Conservation (phyloP, 2,888 invertebrate species). For the Chesias legatella region DNA sequence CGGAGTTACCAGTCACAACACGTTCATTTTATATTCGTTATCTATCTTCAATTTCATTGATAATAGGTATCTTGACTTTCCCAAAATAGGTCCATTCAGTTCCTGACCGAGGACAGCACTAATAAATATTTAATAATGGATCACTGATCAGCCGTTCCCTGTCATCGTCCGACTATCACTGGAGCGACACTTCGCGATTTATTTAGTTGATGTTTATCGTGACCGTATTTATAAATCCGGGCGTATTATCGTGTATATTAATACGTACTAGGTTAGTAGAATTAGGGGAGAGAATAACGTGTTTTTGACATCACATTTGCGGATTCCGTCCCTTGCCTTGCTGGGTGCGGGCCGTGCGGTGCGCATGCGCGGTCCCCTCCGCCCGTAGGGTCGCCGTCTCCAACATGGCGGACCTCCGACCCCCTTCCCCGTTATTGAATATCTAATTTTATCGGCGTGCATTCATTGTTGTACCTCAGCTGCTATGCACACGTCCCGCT, state of each 20-base stretch:
- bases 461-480: conserved; percentile 59
- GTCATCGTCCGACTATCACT: conserved; percentile 52
- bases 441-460: conserved; percentile 76
- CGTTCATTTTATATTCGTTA: background rate
- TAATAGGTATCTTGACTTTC: conserved; percentile 20
- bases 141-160: conserved; percentile 60
- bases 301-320: conserved; percentile 75
- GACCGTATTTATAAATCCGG: conserved; percentile 37
- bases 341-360: conserved; percentile 65
- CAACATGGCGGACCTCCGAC: conserved; percentile 76
- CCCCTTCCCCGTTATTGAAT: conserved; percentile 76
- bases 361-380: conserved; percentile 74
- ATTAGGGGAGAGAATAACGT: conserved; percentile 76
- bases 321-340: conserved; percentile 68
- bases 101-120: conserved; percentile 34
- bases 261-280: conserved; percentile 75
- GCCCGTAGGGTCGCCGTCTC: conserved; percentile 58
- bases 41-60: conserved; percentile 10
- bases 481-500: conserved; percentile 47
- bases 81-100: conserved; percentile 14
- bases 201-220: conserved; percentile 14
- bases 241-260: conserved; percentile 59
- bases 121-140: conserved; percentile 40
- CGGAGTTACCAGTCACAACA: background rate
- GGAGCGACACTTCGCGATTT: conserved; percentile 10